These are phyloP conservation scores for Dasysyrphus tricinctus DNA, from an alignment of 2,888 invertebrate species.

Conservation along the genomic window DNA sequence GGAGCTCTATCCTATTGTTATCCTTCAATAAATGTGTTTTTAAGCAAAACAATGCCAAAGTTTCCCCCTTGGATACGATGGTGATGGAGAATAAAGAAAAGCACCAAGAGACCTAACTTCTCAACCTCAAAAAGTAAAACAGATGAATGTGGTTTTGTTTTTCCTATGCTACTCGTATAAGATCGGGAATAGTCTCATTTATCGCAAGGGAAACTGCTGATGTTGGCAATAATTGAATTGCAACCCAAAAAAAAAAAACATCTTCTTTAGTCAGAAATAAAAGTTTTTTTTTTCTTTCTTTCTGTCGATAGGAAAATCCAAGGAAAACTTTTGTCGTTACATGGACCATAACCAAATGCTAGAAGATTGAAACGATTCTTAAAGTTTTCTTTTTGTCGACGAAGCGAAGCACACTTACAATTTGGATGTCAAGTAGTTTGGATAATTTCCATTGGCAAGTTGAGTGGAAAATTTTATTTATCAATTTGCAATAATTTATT, in stretches of 20 bases:
- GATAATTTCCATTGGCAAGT: slow-evolving; percentile 31
- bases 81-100: too few relatives aligned
- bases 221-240: slow-evolving; percentile 58
- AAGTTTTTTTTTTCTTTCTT: neutral
- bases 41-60: slow-evolving; percentile 36
- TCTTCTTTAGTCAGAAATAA: neutral
- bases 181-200: slow-evolving; percentile 34
- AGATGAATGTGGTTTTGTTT: slow-evolving; percentile 52
- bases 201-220: slow-evolving; percentile 33
- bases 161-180: neutral
- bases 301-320: neutral
- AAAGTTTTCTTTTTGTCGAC: slow-evolving; percentile 28
- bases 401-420: neutral
- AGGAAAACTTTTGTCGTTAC: slow-evolving; percentile 23
- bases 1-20: slow-evolving; percentile 19
- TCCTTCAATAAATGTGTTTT: slow-evolving; percentile 52
- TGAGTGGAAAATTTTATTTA: slow-evolving; percentile 38
- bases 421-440: slow-evolving; percentile 1
- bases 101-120: neutral
- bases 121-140: slow-evolving; percentile 26
- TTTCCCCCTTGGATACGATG: neutral
- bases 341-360: slow-evolving; percentile 26
- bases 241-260: neutral
- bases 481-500: slow-evolving; percentile 32
- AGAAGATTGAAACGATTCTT: slow-evolving; percentile 19